Evolutionary conservation across 2,113 vertebrate species (phyloP).

Genomic region (Glaucomys volans): DNA sequence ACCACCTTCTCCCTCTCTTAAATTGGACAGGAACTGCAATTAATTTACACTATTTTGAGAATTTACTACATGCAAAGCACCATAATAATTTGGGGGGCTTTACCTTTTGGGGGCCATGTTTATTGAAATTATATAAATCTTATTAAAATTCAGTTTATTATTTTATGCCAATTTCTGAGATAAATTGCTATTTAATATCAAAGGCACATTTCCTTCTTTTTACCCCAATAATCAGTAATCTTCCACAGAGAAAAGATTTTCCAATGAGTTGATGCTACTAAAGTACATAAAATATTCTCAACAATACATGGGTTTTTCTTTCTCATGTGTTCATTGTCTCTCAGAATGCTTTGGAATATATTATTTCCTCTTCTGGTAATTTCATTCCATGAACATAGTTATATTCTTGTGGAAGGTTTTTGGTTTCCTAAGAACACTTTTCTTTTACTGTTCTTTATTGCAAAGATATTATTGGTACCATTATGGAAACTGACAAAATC

Average conservation of each 20-base stretch:
- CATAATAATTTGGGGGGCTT: not conserved
- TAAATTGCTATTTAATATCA: conserved; percentile 25
- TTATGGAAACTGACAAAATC: not conserved
- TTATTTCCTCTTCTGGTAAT: not conserved
- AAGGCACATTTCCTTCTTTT: conserved; percentile 1
- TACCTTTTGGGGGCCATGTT: not conserved
- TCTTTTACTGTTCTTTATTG: not conserved
- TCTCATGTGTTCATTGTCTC: not conserved
- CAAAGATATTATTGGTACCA: not conserved
- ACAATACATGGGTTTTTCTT: not conserved
- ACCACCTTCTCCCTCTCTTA: not conserved
- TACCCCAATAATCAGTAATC: not conserved
- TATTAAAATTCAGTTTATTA: not conserved
- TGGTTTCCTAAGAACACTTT: not conserved
- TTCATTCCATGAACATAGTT: not conserved
- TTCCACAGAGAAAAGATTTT: conserved; percentile 8
- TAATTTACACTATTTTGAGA: not conserved
- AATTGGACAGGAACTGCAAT: not conserved
- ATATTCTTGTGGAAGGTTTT: not conserved
- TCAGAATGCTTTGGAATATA: not conserved
- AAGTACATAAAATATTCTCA: not conserved
- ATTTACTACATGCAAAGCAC: not conserved
- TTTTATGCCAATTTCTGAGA: conserved; percentile 10
- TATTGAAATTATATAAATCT: conserved; percentile 1
- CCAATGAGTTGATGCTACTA: not conserved